Evolutionary conservation across 2,797 vertebrate species (phyloP).

Genomic region (Leuciscus waleckii): DNA sequence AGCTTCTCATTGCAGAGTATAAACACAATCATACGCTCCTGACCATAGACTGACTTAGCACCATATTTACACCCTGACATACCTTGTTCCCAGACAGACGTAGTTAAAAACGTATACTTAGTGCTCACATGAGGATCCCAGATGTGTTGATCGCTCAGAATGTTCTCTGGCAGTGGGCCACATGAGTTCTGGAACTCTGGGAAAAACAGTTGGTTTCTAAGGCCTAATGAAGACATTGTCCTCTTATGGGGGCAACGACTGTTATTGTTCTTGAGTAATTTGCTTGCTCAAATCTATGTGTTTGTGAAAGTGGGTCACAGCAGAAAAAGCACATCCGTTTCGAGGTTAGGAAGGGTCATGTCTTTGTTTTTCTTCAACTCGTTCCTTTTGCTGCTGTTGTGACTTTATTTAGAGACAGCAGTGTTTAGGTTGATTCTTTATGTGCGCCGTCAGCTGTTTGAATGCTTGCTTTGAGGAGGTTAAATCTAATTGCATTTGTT

Average conservation of each 20-base stretch:
- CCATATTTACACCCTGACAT: conserved; percentile 11
- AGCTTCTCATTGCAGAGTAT: background rate
- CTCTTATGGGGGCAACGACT: background rate
- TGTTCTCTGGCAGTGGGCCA: conserved; percentile 44
- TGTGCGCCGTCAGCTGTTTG: conserved; percentile 23
- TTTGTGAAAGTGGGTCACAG: conserved; percentile 24
- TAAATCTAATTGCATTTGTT: conserved; percentile 23
- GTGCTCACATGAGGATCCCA: conserved; percentile 53
- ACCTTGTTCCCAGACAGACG: background rate
- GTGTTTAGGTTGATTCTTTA: conserved; percentile 12
- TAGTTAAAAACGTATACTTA: background rate
- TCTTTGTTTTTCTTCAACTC: background rate
- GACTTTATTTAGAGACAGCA: background rate
- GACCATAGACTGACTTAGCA: background rate
- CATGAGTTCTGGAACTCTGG: conserved; percentile 23
- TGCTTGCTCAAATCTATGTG: background rate
- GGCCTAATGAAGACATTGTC: conserved; percentile 31
- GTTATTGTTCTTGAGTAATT: conserved; percentile 10
- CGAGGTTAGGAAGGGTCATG: background rate
- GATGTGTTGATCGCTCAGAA: conserved; percentile 55
- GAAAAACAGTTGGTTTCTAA: conserved; percentile 4
- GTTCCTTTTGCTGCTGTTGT: background rate
- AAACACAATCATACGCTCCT: background rate
- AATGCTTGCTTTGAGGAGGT: background rate
- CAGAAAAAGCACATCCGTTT: background rate